Evolutionary conservation across 2,888 invertebrate genomes (phyloP).

Genomic region (Pollenia griseotomentosa): DNA sequence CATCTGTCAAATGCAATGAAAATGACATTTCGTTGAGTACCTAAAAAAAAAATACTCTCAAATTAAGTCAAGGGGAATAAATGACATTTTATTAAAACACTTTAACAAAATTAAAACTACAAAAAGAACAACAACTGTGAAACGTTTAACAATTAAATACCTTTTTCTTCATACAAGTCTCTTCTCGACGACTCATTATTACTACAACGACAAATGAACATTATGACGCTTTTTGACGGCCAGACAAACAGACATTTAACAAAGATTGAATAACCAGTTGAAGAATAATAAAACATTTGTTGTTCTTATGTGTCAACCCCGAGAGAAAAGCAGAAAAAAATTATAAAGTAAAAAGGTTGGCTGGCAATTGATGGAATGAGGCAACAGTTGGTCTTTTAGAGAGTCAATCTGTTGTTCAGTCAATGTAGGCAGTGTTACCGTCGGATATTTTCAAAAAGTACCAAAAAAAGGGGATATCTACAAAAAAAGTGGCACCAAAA

Average conservation of each 20-base stretch:
- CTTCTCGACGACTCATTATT: conserved; percentile 40
- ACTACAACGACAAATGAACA: conserved; percentile 63
- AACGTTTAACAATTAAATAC: conserved; percentile 65
- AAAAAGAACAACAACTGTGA: conserved; percentile 20
- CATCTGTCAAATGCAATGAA: conserved; percentile 65
- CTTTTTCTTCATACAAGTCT: conserved; percentile 28
- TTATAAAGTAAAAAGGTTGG: conserved; percentile 7
- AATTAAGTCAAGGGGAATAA: conserved; percentile 52
- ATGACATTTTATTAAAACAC: conserved; percentile 71
- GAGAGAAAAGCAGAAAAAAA: conserved; percentile 29
- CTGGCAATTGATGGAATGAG: conserved; percentile 65
- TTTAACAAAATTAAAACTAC: conserved; percentile 54
- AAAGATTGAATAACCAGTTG: conserved; percentile 59
- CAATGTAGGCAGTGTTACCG: too few species aligned
- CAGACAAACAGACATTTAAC: conserved; percentile 56
- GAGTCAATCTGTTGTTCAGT: conserved; percentile 16
- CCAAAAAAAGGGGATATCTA: too few species aligned
- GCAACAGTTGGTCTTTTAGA: conserved; percentile 71
- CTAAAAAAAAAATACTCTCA: conserved; percentile 3
- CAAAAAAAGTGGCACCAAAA: too few species aligned
- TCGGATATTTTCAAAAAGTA: too few species aligned
- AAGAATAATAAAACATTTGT: conserved; percentile 53
- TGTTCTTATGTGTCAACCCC: conserved; percentile 70
- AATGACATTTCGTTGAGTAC: conserved; percentile 61
- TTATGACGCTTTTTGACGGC: conserved; percentile 62